Conservation (phyloP, 37 sponge, comb jelly and placozoan species). For the Hormiphora californensis region DNA sequence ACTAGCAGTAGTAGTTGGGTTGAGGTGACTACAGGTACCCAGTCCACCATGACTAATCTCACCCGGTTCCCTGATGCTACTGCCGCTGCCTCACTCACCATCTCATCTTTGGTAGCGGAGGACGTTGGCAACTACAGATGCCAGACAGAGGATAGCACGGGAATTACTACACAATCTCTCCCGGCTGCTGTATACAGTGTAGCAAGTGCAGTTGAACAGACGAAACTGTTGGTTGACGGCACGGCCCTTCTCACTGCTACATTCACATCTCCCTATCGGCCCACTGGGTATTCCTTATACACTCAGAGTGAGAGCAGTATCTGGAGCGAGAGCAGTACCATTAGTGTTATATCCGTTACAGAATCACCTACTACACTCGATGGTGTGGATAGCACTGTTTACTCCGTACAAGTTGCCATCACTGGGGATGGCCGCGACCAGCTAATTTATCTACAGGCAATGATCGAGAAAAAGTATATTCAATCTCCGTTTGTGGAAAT, state of each 20-base stretch:
- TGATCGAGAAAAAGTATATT: too few relatives aligned
- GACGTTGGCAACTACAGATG: conserved; percentile 10
- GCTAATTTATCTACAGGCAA: too few relatives aligned
- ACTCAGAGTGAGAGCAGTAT: too few relatives aligned
- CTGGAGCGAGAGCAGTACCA: too few relatives aligned
- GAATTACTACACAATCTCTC: background rate
- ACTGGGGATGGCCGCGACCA: too few relatives aligned
- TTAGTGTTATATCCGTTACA: too few relatives aligned
- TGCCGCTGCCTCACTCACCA: background rate
- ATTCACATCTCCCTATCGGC: conserved; percentile 25
- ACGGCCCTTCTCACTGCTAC: background rate
- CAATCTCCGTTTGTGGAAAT: too few relatives aligned
- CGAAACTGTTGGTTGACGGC: conserved; percentile 5
- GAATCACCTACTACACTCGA: too few relatives aligned
- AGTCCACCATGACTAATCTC: background rate
- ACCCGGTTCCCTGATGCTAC: background rate
- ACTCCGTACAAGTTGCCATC: too few relatives aligned
- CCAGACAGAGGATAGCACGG: background rate
- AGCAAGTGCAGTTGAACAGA: background rate
- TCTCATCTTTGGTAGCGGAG: background rate
- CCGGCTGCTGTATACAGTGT: background rate
- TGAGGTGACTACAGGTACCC: background rate
- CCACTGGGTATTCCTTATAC: too few relatives aligned
- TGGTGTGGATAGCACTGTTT: too few relatives aligned
- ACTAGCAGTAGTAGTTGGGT: background rate